phyloP scores from a whole-genome alignment of 2,888 invertebrate genomes.

The Allolobophora icterica region DNA sequence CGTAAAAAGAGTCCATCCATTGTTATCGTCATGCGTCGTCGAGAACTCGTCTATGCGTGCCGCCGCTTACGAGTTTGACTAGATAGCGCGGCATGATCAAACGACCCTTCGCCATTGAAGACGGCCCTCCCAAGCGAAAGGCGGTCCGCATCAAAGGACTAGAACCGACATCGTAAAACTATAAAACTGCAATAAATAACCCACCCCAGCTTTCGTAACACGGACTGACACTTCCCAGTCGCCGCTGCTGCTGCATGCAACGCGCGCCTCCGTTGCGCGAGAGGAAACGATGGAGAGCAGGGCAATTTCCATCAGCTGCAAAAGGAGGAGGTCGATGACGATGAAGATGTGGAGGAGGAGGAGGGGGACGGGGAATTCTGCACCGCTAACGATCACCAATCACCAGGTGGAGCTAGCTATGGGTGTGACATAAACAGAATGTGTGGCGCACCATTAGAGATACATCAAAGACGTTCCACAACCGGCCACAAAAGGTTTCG shows the following conservation, averaged over 20 bases:
- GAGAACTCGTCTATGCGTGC: not conserved
- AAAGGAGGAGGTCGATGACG: too few relatives aligned
- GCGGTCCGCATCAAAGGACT: not conserved
- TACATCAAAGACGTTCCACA: not conserved
- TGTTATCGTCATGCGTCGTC: not conserved
- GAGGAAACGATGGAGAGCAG: too few relatives aligned
- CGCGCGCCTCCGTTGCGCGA: not conserved
- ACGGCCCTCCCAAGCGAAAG: not conserved
- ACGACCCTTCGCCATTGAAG: not conserved
- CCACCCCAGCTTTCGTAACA: not conserved
- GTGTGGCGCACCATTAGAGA: slow-evolving; percentile 1
- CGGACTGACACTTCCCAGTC: too few relatives aligned
- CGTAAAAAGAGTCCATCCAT: not conserved
- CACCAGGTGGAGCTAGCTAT: not conserved
- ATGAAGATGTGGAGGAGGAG: not conserved
- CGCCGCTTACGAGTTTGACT: not conserved
- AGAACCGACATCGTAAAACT: not conserved
- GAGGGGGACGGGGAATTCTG: not conserved
- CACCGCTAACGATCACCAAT: not conserved
- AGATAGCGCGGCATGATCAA: not conserved
- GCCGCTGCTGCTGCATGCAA: not conserved
- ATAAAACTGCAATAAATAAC: slow-evolving; percentile 6
- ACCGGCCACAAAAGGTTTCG: not conserved
- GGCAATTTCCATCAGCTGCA: too few relatives aligned
- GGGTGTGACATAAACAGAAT: not conserved